Conservation (phyloP, 2,113 vertebrate genomes). For the Siniperca knerii region DNA sequence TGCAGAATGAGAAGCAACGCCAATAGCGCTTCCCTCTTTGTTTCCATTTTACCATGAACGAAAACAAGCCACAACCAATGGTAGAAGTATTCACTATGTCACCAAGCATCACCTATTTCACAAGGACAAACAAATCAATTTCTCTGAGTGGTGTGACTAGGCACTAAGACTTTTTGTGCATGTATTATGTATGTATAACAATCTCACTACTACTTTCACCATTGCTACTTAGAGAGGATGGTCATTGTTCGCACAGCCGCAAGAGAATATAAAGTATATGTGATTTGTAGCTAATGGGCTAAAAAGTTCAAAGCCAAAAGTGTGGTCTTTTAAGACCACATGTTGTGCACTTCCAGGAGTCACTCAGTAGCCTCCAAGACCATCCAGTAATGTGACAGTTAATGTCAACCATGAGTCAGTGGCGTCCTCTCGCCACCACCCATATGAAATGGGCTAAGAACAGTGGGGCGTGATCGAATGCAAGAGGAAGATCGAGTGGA, state of each 20-base stretch:
- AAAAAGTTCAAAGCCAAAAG: background rate
- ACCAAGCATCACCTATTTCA: background rate
- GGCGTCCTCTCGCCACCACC: background rate
- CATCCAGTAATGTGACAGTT: constrained; percentile 31
- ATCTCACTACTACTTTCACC: no score
- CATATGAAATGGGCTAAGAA: constrained; percentile 10
- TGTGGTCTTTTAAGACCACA: constrained; percentile 5
- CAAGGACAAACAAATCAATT: background rate
- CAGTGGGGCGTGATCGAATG: background rate
- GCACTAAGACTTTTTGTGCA: no score
- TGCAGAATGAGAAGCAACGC: background rate
- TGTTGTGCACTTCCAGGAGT: background rate
- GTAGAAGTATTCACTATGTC: background rate
- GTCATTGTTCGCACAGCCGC: no score
- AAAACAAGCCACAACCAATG: background rate
- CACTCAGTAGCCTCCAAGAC: background rate
- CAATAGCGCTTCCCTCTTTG: background rate
- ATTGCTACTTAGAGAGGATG: no score
- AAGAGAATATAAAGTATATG: background rate
- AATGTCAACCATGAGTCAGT: constrained; percentile 60
- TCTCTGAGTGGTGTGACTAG: no score
- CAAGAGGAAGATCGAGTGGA: background rate
- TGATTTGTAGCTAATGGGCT: background rate
- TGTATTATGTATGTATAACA: no score
- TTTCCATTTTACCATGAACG: background rate